Percentiles rank a stretch among this genome's conserved stretches.
These are phyloP conservation scores for Regulus satrapa DNA, from an alignment of 2,113 vertebrate genomes.

Conservation along the genomic window DNA sequence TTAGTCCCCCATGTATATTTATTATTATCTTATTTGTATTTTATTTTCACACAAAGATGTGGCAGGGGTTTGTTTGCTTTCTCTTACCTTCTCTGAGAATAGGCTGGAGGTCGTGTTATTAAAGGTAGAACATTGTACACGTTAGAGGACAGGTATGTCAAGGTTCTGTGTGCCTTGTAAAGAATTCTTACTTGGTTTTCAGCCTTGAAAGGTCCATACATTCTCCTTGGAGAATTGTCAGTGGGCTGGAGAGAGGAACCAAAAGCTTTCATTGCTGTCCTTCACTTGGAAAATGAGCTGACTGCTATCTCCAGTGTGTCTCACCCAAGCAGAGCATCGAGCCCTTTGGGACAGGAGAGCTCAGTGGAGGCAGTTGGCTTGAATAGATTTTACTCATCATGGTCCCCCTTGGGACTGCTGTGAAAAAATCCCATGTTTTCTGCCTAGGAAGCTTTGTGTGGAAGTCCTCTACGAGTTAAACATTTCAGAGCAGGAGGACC, in stretches of 20 bases:
- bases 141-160: background rate
- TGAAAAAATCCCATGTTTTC: background rate
- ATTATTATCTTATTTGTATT: background rate
- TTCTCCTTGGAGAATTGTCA: background rate
- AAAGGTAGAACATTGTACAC: background rate
- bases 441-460: background rate
- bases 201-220: background rate
- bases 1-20: background rate
- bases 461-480: background rate
- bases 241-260: background rate
- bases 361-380: background rate
- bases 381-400: background rate
- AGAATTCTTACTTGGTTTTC: background rate
- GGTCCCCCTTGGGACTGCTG: background rate
- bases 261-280: background rate
- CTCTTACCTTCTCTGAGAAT: background rate
- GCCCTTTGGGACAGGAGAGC: background rate
- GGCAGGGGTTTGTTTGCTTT: background rate
- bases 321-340: background rate
- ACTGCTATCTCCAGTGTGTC: background rate
- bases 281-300: background rate
- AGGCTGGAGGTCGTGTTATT: background rate
- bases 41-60: background rate
- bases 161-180: background rate
- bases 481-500: background rate